A percentile compares a stretch with the other conserved stretches of the same genome.
Evolutionary conservation across 2,797 vertebrate species (phyloP).

Genomic region (Anas bernieri): DNA sequence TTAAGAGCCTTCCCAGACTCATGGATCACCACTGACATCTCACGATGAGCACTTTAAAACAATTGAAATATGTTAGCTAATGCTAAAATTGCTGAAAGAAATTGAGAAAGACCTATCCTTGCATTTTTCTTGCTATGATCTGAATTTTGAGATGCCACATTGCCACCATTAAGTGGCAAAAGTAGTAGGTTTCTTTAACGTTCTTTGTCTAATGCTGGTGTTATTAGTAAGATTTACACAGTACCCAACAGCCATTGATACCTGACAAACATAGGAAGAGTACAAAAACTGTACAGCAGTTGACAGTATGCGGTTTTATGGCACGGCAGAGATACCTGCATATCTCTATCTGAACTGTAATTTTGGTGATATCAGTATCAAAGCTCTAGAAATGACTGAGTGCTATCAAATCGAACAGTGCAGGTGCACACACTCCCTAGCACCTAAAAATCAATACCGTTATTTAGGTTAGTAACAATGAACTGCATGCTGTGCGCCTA

Average conservation of each 20-base stretch:
- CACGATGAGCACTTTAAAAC: background rate
- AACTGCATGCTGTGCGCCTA: background rate
- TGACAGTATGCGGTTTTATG: background rate
- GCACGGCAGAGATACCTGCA: background rate
- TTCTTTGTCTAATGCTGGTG: background rate
- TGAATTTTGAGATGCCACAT: background rate
- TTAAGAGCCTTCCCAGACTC: background rate
- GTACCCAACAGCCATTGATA: background rate
- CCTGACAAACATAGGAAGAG: background rate
- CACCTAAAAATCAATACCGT: constrained; percentile 6
- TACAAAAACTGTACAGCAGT: background rate
- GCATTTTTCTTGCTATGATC: background rate
- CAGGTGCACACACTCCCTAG: background rate
- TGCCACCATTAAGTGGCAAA: background rate
- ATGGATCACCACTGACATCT: background rate
- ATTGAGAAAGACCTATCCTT: background rate
- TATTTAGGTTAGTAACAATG: background rate
- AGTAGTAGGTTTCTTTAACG: background rate
- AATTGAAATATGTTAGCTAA: background rate
- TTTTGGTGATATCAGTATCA: background rate
- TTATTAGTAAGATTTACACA: background rate
- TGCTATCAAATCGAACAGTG: background rate
- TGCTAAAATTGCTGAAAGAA: background rate
- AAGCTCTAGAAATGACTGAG: background rate
- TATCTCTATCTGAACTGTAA: background rate